Base-by-base conservation (phyloP, 2,888 invertebrate genomes). In the Nysson spinosus region DNA sequence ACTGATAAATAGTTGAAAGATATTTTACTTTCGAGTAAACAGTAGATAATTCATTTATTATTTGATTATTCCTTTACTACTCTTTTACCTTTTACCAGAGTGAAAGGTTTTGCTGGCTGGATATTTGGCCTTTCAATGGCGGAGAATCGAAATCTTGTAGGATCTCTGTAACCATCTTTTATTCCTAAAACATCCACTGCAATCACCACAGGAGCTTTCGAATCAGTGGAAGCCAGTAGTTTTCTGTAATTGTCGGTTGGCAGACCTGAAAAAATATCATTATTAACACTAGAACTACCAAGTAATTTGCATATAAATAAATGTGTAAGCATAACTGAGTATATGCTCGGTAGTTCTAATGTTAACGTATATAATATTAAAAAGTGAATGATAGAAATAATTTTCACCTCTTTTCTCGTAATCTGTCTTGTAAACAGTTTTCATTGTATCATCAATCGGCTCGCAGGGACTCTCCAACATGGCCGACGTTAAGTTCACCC, bases 381-480 rank as follows among this genome's bases (percentile, higher is more conserved):
- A n/a, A 24, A 24, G 17, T 11, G 5, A 3, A 37, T 22, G 14
- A 1, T 2, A 20, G 2, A 4, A 12, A n/a, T 4, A 5, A 12
- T n/a, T 17, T 28, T 6, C 12, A 89, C 92, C 90, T 89, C 90
- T 87, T 82, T 91, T 92, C 49, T 88, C 88, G 69, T 87, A 92
- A 39, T 91, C 91, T 0, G 90, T 89, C 84, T 91, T 90, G 77
- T 91, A 92, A 82, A 92, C 89, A 0, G 91, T 91, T 42, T 88
- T 85, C 90, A 92, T 91, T 83, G 91, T 91, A 43, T 89, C 89
- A 69, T 92, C 91, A 6, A 90, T 88, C 32, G 90, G 90, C 65
- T 91, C 91, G 76, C 92, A 92, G 0, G 91, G 90, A 75, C 91
- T 91, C 62, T 92, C 92, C 60, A 93, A 78, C 62, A 92, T 90